Conservation (phyloP, 2,888 invertebrate genomes). For the Drosophila recens region DNA sequence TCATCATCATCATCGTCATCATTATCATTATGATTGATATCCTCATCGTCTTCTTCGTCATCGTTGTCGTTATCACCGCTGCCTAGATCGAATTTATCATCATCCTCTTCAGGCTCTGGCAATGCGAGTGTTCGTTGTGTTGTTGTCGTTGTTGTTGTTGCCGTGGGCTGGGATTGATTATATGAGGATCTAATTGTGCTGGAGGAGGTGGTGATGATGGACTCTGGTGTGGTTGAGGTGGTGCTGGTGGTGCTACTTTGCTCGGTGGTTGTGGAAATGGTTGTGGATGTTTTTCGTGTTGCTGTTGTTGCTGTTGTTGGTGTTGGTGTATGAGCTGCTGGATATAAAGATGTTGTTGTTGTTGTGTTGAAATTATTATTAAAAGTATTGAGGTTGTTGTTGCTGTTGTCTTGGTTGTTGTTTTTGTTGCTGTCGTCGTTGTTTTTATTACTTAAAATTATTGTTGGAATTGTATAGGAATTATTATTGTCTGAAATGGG, state of each 20-base stretch:
- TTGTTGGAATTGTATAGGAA: constrained; percentile 9
- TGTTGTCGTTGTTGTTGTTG: constrained; percentile 1
- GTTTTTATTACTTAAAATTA: constrained; percentile 31
- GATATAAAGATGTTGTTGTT: constrained; percentile 73
- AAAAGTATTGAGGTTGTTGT: constrained; percentile 34
- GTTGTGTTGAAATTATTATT: constrained; percentile 56
- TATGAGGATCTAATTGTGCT: constrained; percentile 5
- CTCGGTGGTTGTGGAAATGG: constrained; percentile 25
- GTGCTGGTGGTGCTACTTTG: constrained; percentile 65
- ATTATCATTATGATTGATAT: neutral
- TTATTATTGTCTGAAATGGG: constrained; percentile 30
- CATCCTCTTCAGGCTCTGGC: constrained; percentile 25
- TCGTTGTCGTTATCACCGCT: constrained; percentile 50
- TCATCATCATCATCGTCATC: constrained; percentile 20
- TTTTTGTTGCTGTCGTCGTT: constrained; percentile 25
- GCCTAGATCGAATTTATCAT: constrained; percentile 25
- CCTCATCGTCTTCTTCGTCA: constrained; percentile 48
- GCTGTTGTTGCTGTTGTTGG: constrained; percentile 39
- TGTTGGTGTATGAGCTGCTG: constrained; percentile 74
- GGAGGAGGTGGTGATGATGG: neutral
- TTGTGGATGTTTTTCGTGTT: constrained; percentile 20
- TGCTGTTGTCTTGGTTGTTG: constrained; percentile 21
- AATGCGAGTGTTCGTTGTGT: constrained; percentile 1
- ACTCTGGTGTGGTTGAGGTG: constrained; percentile 51
- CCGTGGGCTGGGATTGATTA: constrained; percentile 15